Base-by-base conservation (phyloP, 2,797 vertebrate species). In the Stomatorhinus walkeri region DNA sequence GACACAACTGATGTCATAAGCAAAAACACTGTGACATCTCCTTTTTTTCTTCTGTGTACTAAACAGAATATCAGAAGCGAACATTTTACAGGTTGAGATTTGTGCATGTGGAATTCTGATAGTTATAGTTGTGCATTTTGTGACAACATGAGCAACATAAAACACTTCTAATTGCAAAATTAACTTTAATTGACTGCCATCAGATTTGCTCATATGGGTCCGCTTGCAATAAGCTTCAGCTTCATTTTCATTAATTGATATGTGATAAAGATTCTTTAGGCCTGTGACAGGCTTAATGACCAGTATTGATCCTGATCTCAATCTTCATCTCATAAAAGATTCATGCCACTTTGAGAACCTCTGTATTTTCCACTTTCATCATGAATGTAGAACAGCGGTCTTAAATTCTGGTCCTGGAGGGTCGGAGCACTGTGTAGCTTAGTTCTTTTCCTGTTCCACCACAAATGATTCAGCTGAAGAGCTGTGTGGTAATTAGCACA, bases 291-390 rank as follows among this genome's bases (percentile, higher is more conserved):
- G 88, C 89, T 36, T 36, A 87, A 92, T 92, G 89, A 93, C 91
- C 90, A 90, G 91, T 94, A 93, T 93, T 90, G 93, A 93, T 90
- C 89, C 91, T 83, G n/a, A 90, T 89, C 91, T 91, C 89, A 87
- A 92, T 93, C 92, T 91, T 90, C 89, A 88, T 89, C 94, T 94
- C 93, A 94, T 95, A 92, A 95, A 95, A 95, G 91, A 95, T 95
- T 95, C 90, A 95, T 92, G 79, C 89, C 89, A 91, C 91, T 93
- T 94, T 94, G 94, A 95, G 92, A 92, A 92, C 91, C 91, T 89
- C 91, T 89, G 90, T 4, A 89, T 90, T 86, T 64, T 89, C 84
- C 90, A 91, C 83, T 87, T 92, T 79, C 89, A 90, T 90, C 40
- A 24, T 90, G 46, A 92, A 90, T 87, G 88, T 91, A 90, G 90